Conservation (phyloP, 1,140 invertebrate species). For the Sycophila sp. region DNA sequence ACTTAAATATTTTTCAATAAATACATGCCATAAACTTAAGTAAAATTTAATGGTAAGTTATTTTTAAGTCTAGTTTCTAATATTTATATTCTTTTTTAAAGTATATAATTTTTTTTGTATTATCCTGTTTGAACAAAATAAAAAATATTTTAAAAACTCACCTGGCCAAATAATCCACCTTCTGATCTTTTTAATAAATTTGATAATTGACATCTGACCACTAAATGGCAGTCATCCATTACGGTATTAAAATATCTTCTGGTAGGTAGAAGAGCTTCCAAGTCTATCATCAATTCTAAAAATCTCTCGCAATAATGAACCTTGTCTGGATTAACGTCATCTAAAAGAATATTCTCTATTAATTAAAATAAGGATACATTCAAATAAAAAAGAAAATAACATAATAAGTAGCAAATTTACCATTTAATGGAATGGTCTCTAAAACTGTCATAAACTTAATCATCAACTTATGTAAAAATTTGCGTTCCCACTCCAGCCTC, state of each 20-base stretch:
- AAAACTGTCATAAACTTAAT: slow-evolving; percentile 90
- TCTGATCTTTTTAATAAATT: slow-evolving; percentile 79
- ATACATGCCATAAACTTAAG: slow-evolving; percentile 18
- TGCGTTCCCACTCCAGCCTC: slow-evolving; percentile 86
- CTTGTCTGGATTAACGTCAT: slow-evolving; percentile 69
- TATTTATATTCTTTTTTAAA: slow-evolving; percentile 40
- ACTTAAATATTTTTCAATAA: slow-evolving; percentile 25
- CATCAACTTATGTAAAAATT: slow-evolving; percentile 89
- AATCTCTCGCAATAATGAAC: slow-evolving; percentile 94
- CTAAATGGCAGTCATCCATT: slow-evolving; percentile 93
- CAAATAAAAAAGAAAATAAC: no score
- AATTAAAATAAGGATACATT: no score
- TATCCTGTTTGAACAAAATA: slow-evolving; percentile 28
- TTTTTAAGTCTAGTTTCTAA: slow-evolving; percentile 34
- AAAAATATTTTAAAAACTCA: slow-evolving; percentile 63
- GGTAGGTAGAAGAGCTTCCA: slow-evolving; percentile 94
- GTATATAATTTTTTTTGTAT: slow-evolving; percentile 43
- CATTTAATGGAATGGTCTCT: slow-evolving; percentile 77
- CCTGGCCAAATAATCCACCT: slow-evolving; percentile 91
- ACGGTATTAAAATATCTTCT: slow-evolving; percentile 96
- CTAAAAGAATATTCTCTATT: slow-evolving; percentile 51
- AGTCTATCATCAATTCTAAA: slow-evolving; percentile 94
- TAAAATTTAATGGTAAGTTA: slow-evolving; percentile 29
- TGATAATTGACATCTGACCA: slow-evolving; percentile 89
- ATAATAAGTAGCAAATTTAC: slow-evolving; percentile 55